These are phyloP conservation scores for Centropristis striata DNA, from an alignment of 2,113 vertebrate genomes.

Conservation along the genomic window DNA sequence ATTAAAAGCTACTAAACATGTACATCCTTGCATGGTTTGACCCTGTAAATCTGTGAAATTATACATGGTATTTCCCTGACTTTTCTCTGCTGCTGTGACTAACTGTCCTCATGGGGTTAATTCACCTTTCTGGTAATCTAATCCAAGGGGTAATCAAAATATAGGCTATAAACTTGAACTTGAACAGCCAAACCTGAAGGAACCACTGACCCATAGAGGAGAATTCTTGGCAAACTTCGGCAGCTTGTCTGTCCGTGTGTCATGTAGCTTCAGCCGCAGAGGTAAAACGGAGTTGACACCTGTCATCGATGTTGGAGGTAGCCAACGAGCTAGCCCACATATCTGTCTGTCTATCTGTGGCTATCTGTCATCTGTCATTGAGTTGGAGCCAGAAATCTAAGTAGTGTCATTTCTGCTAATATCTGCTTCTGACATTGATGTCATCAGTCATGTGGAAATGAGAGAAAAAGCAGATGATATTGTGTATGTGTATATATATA, in stretches of 20 bases:
- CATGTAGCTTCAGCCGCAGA: conserved; percentile 34
- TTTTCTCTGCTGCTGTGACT: background rate
- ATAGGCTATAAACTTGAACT: background rate
- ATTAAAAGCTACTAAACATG: background rate
- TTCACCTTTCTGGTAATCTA: conserved; percentile 4
- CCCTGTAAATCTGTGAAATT: conserved; percentile 1
- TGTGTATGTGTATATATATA: conserved; percentile 2
- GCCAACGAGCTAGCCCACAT: conserved; percentile 65
- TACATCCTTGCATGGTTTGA: background rate
- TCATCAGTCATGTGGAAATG: conserved; percentile 59
- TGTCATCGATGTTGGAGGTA: conserved; percentile 75
- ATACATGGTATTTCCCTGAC: no score
- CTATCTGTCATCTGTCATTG: conserved; percentile 72
- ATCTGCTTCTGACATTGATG: conserved; percentile 61
- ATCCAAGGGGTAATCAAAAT: conserved; percentile 18
- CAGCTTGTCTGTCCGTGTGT: conserved; percentile 53
- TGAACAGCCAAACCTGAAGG: conserved; percentile 15
- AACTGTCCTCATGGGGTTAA: background rate
- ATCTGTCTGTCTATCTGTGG: conserved; percentile 62
- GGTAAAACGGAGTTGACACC: conserved; percentile 77
- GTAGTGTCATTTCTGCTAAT: conserved; percentile 69
- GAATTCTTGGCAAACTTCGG: conserved; percentile 51
- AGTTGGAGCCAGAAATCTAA: conserved; percentile 55
- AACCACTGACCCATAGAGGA: conserved; percentile 40
- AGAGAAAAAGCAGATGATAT: conserved; percentile 36